These are phyloP conservation scores for Hydrophis major DNA, from an alignment of 2,797 vertebrate species.

Conservation along the genomic window DNA sequence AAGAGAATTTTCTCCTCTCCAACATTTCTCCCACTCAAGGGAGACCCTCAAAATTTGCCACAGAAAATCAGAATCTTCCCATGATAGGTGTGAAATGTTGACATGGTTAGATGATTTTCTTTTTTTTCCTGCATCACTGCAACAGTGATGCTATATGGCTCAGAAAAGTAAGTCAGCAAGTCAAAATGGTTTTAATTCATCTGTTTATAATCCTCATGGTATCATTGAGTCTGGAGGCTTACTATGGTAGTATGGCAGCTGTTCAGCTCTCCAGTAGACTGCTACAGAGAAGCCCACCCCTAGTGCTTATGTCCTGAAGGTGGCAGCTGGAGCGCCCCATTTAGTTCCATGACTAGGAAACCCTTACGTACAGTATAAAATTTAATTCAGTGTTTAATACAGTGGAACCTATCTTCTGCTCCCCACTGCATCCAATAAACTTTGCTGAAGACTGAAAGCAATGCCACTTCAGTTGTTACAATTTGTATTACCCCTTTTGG, in stretches of 20 bases:
- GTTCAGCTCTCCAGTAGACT: not conserved
- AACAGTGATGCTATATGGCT: not conserved
- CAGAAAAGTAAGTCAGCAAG: not conserved
- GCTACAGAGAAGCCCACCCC: not conserved
- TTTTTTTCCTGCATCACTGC: not conserved
- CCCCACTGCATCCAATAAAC: not conserved
- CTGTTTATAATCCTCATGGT: not conserved
- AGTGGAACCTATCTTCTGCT: not conserved
- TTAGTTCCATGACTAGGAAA: not conserved
- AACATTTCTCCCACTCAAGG: not conserved
- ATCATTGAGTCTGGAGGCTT: not conserved
- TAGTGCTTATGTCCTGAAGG: not conserved
- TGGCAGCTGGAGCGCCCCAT: not conserved
- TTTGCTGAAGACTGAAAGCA: not conserved
- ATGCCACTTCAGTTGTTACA: not conserved
- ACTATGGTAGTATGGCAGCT: not conserved
- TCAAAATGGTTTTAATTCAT: not conserved
- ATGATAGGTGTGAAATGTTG: not conserved
- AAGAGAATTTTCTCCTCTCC: not conserved
- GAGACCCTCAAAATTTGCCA: not conserved
- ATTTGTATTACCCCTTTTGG: not conserved
- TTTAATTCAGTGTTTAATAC: not conserved
- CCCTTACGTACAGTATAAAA: not conserved
- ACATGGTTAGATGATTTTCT: not conserved
- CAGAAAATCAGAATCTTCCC: not conserved